Evolutionary conservation across 2,888 invertebrate species (phyloP), one percentile per base, ranked within the genome.

Genomic region (Malachius bipustulatus): DNA sequence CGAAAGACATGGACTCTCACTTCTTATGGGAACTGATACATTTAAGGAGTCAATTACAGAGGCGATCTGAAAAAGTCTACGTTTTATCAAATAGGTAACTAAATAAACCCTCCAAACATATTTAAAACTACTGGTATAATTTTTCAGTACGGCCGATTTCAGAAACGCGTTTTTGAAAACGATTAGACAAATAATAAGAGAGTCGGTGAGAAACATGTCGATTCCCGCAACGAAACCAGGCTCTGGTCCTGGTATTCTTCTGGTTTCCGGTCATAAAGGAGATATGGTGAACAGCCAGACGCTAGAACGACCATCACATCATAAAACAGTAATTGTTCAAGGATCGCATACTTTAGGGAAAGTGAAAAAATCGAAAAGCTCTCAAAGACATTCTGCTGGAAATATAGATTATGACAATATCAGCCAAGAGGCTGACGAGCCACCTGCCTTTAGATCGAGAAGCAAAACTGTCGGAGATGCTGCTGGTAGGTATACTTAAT

Each of bases 11-110:
- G 78, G 93, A 93, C 58, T 91, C 85, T 42, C 93, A 93, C 67
- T 94, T 89, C 71, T 73, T 93, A 42, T 96, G 96, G 94, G 94
- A 96, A 66, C 75, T 96, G 45, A 89, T 96, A 51, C 94, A 96
- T 63, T 71, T 93, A 53, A 76, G 91, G 54, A 91, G 88, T 60
- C 93, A 93, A 65, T 71, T 89, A 48, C 91, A 94, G 59, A 76
- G 91, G 42, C 77, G 94, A 49, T 89, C 91, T 4, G 94, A 96
- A 66, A 93, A 93, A 66, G 85, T 93, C 48, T 96, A 96, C 62
- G 91, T 94, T 49, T 73, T 96, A 41, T 93, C 93, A 33, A 94
- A 94, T 66, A 88, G 87, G 88, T 88, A n/a, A n/a, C n/a, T n/a
- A n/a, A n/a, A n/a, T n/a, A n/a, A n/a, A n/a, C n/a, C n/a, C n/a